phyloP scores from a whole-genome alignment of 2,113 vertebrate species.

The Rhinogobius similis region DNA sequence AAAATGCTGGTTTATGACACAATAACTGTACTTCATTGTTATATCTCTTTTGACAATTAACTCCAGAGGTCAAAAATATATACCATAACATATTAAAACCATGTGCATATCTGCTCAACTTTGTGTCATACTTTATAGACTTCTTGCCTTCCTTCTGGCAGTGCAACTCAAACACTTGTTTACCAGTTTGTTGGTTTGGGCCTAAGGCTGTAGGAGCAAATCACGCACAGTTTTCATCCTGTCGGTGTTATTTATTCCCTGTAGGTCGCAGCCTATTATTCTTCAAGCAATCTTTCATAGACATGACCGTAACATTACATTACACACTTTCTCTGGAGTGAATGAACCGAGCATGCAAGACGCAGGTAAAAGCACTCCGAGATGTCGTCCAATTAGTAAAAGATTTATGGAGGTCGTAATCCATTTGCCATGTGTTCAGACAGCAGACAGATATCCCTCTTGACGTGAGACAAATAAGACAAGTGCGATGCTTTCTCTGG shows the following conservation, averaged over 20 bases:
- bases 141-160: not conserved
- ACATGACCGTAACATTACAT: constrained; percentile 22
- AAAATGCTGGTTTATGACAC: too few relatives aligned
- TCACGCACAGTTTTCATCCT: not conserved
- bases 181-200: not conserved
- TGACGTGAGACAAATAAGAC: constrained; percentile 17
- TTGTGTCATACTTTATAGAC: not conserved
- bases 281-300: not conserved
- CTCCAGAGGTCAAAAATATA: too few relatives aligned
- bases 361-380: not conserved
- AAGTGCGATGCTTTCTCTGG: constrained; percentile 15
- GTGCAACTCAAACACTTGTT: not conserved
- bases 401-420: constrained; percentile 16
- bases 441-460: constrained; percentile 12
- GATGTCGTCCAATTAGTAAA: not conserved
- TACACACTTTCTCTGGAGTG: constrained; percentile 6
- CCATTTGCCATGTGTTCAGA: constrained; percentile 6
- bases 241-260: constrained; percentile 3
- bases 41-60: too few relatives aligned
- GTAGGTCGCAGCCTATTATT: not conserved
- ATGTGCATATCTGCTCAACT: not conserved
- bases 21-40: too few relatives aligned
- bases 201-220: not conserved
- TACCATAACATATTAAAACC: too few relatives aligned
- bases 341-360: not conserved